phyloP scores from a whole-genome alignment of 1,140 invertebrate genomes.

The Augochlora pura region DNA sequence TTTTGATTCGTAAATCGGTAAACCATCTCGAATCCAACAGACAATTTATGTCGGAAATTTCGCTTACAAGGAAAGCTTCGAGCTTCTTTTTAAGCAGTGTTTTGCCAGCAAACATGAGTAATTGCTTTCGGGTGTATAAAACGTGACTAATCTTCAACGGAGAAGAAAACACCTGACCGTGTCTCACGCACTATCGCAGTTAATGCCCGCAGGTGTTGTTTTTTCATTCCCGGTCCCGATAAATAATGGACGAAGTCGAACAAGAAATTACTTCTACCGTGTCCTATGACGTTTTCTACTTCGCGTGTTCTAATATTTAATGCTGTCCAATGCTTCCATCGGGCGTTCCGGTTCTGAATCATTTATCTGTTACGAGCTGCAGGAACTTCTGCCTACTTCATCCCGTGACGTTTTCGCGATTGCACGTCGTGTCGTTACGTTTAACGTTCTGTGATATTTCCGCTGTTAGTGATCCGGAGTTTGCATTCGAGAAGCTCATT shows the following conservation, averaged over 20 bases:
- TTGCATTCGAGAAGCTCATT: not conserved
- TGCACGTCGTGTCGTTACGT: not conserved
- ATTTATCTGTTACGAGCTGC: constrained; percentile 5
- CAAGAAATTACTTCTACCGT: not conserved
- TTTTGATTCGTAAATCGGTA: too few relatives aligned
- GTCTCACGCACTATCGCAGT: not conserved
- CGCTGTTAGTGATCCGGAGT: not conserved
- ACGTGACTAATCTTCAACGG: too few relatives aligned
- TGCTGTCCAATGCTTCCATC: not conserved
- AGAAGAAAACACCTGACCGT: not conserved
- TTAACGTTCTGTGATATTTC: constrained; percentile 7
- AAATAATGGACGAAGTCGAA: not conserved
- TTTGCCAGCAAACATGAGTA: too few relatives aligned
- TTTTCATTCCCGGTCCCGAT: not conserved
- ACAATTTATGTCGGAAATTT: too few relatives aligned
- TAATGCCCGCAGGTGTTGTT: not conserved
- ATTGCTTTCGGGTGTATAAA: too few relatives aligned
- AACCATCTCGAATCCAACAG: too few relatives aligned
- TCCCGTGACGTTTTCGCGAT: not conserved
- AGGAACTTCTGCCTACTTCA: not conserved
- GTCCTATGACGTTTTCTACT: constrained; percentile 6
- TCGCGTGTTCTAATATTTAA: constrained; percentile 19
- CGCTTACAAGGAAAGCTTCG: too few relatives aligned
- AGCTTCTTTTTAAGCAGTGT: too few relatives aligned
- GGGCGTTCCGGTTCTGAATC: not conserved